Evolutionary conservation across 2,888 invertebrate species (phyloP).

Genomic region (Drosophila parthenogenetica): DNA sequence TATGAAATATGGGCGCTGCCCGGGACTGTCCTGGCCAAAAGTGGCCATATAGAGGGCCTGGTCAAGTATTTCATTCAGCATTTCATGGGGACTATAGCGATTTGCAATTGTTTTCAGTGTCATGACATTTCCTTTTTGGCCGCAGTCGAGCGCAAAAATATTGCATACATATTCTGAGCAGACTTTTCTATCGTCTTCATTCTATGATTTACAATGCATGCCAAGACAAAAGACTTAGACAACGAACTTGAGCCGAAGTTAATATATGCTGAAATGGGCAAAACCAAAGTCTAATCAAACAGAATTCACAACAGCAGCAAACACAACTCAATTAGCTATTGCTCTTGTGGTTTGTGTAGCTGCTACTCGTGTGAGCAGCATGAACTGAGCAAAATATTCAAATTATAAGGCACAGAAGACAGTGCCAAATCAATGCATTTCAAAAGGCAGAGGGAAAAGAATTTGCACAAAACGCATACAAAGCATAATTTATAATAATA

Average conservation of each 20-base stretch:
- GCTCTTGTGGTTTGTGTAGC: conserved; percentile 23
- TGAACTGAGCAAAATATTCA: conserved; percentile 21
- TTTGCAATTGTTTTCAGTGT: conserved; percentile 75
- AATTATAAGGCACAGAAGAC: conserved; percentile 28
- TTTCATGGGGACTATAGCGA: conserved; percentile 20
- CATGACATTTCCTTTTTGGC: conserved; percentile 78
- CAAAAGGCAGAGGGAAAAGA: conserved; percentile 38
- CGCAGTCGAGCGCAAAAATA: conserved; percentile 62
- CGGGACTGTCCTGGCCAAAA: conserved; percentile 6
- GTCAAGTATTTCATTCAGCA: conserved; percentile 31
- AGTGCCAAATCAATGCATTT: conserved; percentile 59
- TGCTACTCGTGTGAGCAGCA: conserved; percentile 25
- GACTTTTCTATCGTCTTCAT: conserved; percentile 14
- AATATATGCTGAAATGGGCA: conserved; percentile 18
- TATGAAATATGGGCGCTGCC: conserved; percentile 75
- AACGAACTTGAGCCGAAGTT: conserved; percentile 64
- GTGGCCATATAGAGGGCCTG: conserved; percentile 5
- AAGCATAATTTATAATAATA: conserved; percentile 83
- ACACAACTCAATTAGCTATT: conserved; percentile 75
- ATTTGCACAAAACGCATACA: conserved; percentile 50
- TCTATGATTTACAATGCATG: conserved; percentile 75
- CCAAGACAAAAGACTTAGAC: conserved; percentile 76
- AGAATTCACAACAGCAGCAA: conserved; percentile 15
- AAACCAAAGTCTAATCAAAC: conserved; percentile 12
- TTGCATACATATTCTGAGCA: conserved; percentile 65